phyloP scores from a whole-genome alignment of 30 jellyfish, hydroid and myxozoan species.

The Aurelia aurita region DNA sequence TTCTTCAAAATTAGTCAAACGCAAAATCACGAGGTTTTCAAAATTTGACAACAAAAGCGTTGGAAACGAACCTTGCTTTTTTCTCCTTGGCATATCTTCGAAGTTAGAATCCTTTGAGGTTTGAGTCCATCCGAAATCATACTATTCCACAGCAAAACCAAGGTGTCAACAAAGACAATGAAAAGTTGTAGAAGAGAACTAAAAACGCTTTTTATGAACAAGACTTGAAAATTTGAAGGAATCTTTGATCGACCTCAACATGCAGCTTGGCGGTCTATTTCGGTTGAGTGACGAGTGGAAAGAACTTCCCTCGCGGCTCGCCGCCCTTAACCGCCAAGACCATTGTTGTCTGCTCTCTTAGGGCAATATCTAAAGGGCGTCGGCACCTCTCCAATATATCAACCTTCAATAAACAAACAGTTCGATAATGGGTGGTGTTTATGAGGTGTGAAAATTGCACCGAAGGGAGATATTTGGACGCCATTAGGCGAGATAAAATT shows the following conservation, averaged over 20 bases:
- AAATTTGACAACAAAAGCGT: conserved; percentile 43
- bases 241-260: conserved; percentile 42
- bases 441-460: too few species aligned
- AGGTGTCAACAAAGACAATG: conserved; percentile 3
- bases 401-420: too few species aligned
- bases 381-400: background rate
- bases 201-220: background rate
- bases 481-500: too few species aligned
- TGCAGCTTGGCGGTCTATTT: conserved; percentile 66
- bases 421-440: too few species aligned
- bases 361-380: background rate
- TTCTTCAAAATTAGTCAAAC: background rate
- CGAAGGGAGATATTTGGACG: too few species aligned
- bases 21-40: conserved; percentile 64
- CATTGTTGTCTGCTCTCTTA: background rate
- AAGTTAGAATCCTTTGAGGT: background rate
- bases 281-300: conserved; percentile 68
- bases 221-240: conserved; percentile 51
- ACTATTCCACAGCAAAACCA: conserved; percentile 12
- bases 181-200: conserved; percentile 13
- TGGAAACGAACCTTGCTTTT: conserved; percentile 68
- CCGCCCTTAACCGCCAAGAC: conserved; percentile 37
- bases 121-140: conserved; percentile 54
- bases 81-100: conserved; percentile 73
- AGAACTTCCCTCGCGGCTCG: conserved; percentile 37